phyloP scores from a whole-genome alignment of 2,888 invertebrate species.

The Portevinia maculata region DNA sequence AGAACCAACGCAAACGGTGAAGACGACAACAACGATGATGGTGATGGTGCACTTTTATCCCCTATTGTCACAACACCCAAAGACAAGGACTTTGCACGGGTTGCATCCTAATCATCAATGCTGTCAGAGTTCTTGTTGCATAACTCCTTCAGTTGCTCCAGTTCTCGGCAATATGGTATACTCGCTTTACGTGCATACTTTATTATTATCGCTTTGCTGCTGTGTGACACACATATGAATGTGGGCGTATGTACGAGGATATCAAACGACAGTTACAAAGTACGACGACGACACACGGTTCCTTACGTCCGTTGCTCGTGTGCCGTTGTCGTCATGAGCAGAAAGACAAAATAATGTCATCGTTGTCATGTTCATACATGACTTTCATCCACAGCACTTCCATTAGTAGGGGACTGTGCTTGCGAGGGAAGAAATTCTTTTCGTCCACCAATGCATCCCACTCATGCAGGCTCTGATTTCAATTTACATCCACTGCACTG shows the following conservation, averaged over 20 bases:
- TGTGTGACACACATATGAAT: not conserved
- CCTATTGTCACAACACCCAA: slow-evolving; percentile 10
- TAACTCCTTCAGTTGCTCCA: slow-evolving; percentile 64
- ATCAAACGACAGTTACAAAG: slow-evolving; percentile 56
- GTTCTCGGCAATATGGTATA: slow-evolving; percentile 5
- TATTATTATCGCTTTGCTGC: slow-evolving; percentile 42
- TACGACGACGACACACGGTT: slow-evolving; percentile 18
- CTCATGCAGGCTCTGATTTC: slow-evolving; percentile 31
- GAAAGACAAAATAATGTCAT: slow-evolving; percentile 67
- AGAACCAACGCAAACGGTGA: slow-evolving; percentile 13
- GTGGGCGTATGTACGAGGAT: slow-evolving; percentile 43
- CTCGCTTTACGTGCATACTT: slow-evolving; percentile 38
- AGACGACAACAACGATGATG: slow-evolving; percentile 24
- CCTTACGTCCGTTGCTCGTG: slow-evolving; percentile 41
- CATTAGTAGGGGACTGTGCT: slow-evolving; percentile 24
- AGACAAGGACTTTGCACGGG: not conserved
- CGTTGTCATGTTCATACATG: slow-evolving; percentile 63
- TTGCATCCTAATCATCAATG: slow-evolving; percentile 53
- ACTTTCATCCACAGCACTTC: slow-evolving; percentile 53
- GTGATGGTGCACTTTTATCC: slow-evolving; percentile 40
- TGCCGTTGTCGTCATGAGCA: slow-evolving; percentile 60
- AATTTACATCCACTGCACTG: slow-evolving; percentile 10
- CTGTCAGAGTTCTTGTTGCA: slow-evolving; percentile 63
- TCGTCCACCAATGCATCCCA: slow-evolving; percentile 9
- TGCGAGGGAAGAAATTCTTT: slow-evolving; percentile 7